Evolutionary conservation across 1,140 invertebrate genomes (phyloP).

Genomic region (Parasteatoda tepidariorum): DNA sequence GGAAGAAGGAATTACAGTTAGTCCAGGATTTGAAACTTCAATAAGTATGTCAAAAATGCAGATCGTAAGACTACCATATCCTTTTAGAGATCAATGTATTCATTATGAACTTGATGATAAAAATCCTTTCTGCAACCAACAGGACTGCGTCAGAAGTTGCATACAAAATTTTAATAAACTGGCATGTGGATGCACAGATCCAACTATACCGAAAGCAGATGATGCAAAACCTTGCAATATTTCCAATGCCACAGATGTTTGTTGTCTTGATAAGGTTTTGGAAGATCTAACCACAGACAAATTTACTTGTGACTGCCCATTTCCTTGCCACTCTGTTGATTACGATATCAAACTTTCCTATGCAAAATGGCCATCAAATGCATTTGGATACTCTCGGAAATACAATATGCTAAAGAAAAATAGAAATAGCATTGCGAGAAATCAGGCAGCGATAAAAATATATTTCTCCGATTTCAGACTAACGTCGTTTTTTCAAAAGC

Average conservation of each 20-base stretch:
- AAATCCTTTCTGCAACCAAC: neutral
- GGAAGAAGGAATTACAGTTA: neutral
- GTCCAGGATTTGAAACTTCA: conserved; percentile 16
- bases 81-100: conserved; percentile 27
- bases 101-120: neutral
- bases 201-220: neutral
- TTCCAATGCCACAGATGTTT: neutral
- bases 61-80: neutral
- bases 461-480: neutral
- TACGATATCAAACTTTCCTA: neutral
- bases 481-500: neutral
- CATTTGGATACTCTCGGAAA: neutral
- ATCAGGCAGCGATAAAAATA: neutral
- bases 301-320: neutral
- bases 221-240: neutral
- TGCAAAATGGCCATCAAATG: neutral
- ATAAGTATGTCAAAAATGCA: neutral
- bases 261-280: conserved; percentile 5
- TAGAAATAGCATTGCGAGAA: too few relatives aligned
- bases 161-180: neutral
- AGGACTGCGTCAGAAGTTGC: neutral
- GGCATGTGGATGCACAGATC: conserved; percentile 8
- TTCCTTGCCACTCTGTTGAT: neutral
- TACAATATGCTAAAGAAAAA: too few relatives aligned
- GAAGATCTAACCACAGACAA: neutral